These are phyloP conservation scores for Sandelia bainsii DNA, from an alignment of 2,797 vertebrate species.

Conservation along the genomic window DNA sequence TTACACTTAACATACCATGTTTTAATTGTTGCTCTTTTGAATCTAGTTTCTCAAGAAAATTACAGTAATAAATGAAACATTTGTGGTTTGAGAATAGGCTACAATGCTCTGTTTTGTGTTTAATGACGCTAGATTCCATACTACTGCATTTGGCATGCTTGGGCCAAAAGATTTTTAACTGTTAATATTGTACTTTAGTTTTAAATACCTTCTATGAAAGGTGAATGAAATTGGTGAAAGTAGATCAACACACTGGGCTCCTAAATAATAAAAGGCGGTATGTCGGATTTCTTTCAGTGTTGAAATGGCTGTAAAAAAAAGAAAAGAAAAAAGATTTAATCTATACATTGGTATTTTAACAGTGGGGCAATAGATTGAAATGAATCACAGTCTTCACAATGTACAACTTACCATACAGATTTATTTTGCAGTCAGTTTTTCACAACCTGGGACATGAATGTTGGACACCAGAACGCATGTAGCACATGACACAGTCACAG, in stretches of 20 bases:
- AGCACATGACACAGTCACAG: constrained; percentile 68
- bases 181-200: no score
- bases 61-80: constrained; percentile 6
- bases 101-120: constrained; percentile 1
- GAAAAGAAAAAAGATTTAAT: no score
- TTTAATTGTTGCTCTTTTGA: constrained; percentile 7
- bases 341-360: no score
- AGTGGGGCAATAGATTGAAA: not conserved
- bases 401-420: constrained; percentile 69
- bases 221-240: no score
- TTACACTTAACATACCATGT: constrained; percentile 9
- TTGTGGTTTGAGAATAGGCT: not conserved
- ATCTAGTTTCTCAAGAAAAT: not conserved
- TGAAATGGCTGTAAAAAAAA: no score
- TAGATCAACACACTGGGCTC: no score
- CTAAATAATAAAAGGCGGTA: no score
- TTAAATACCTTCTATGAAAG: no score
- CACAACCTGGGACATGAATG: constrained; percentile 73
- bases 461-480: constrained; percentile 68
- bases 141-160: no score
- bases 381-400: constrained; percentile 16
- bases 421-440: constrained; percentile 81
- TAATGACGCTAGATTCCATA: no score
- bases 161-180: no score
- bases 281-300: no score